These are phyloP conservation scores for Pseudomyrmex concolor DNA, from an alignment of 1,140 invertebrate species.

Conservation along the genomic window DNA sequence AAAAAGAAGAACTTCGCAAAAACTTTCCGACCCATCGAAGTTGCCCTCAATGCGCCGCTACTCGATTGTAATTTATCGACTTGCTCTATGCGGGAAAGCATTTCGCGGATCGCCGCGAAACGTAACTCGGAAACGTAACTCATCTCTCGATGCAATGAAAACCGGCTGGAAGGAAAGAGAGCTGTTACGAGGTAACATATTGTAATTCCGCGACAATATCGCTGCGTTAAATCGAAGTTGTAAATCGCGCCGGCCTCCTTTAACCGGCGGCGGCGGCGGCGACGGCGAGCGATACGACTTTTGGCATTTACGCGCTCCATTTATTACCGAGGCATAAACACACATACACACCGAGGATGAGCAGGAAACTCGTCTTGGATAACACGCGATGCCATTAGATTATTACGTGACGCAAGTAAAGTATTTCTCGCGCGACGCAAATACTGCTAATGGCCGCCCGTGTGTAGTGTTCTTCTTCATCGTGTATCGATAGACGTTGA, in stretches of 20 bases:
- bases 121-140: no score
- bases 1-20: no score
- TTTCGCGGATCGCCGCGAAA: no score
- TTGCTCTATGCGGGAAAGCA: no score
- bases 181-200: not conserved
- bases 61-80: no score
- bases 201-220: slow-evolving; percentile 15
- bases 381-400: slow-evolving; percentile 56
- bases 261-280: not conserved
- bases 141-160: not conserved
- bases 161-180: not conserved
- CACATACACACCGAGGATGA: slow-evolving; percentile 23
- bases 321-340: slow-evolving; percentile 50
- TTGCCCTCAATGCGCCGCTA: no score
- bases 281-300: slow-evolving; percentile 6
- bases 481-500: slow-evolving; percentile 6
- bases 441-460: slow-evolving; percentile 49
- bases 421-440: slow-evolving; percentile 48
- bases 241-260: slow-evolving; percentile 26
- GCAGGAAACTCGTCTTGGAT: slow-evolving; percentile 50
- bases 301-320: slow-evolving; percentile 58
- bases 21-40: no score
- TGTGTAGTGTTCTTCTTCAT: no score
- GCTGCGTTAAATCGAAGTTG: slow-evolving; percentile 25
- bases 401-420: slow-evolving; percentile 53